These are phyloP conservation scores for Ganaspis sp. DNA, from an alignment of 1,140 invertebrate species.

Conservation along the genomic window DNA sequence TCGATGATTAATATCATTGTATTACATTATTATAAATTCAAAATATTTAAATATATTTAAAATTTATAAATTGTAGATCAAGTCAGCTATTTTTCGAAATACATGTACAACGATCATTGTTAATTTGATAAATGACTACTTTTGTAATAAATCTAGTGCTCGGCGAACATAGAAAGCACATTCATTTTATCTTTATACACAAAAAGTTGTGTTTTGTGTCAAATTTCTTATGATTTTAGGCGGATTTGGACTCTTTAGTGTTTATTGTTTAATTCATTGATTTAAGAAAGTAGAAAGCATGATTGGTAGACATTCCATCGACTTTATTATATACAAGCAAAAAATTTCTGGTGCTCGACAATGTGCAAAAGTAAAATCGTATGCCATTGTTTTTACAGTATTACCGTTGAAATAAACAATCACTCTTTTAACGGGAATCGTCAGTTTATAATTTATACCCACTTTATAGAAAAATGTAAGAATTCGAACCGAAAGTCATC, in stretches of 20 bases:
- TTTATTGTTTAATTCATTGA: background rate
- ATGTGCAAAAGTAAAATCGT: conserved; percentile 31
- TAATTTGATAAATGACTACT: background rate
- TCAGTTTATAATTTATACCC: background rate
- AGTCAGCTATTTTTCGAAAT: background rate
- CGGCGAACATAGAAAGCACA: background rate
- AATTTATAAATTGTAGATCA: background rate
- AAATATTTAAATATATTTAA: background rate
- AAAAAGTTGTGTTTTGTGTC: background rate
- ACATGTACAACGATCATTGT: conserved; percentile 8
- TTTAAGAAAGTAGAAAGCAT: background rate
- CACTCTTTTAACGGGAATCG: background rate
- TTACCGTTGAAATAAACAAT: conserved; percentile 46
- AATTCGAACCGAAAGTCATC: too few relatives aligned
- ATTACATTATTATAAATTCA: too few relatives aligned
- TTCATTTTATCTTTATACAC: background rate
- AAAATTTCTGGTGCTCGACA: conserved; percentile 40
- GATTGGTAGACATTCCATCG: background rate
- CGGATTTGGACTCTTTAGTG: background rate
- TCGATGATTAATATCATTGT: background rate
- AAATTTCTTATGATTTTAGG: background rate
- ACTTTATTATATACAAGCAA: background rate
- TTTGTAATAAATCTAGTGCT: conserved; percentile 18
- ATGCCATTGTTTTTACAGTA: conserved; percentile 49
- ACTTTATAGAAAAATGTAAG: background rate